Evolutionary conservation across 2,888 invertebrate species (phyloP).

Genomic region (Pristionchus maxplancki): DNA sequence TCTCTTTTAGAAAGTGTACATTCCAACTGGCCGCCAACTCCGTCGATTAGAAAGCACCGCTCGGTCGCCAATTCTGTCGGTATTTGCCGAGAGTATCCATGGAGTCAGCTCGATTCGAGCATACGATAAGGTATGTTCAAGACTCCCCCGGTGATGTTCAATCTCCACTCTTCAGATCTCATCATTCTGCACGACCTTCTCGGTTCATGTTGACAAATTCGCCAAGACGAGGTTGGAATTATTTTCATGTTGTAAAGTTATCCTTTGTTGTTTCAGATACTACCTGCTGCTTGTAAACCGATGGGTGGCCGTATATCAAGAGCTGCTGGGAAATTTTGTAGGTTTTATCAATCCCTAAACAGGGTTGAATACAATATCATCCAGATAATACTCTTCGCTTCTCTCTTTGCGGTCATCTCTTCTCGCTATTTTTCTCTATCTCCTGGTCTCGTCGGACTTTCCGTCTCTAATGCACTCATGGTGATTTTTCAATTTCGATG

Average conservation of each 20-base stretch:
- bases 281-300: constrained; percentile 64
- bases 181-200: constrained; percentile 51
- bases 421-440: constrained; percentile 78
- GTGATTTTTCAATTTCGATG: constrained; percentile 7
- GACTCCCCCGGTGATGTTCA: background rate
- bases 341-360: background rate
- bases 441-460: constrained; percentile 81
- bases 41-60: constrained; percentile 94
- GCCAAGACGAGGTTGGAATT: constrained; percentile 27
- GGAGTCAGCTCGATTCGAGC: constrained; percentile 77
- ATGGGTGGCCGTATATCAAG: constrained; percentile 94
- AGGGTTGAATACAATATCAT: background rate
- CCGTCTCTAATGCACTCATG: constrained; percentile 79
- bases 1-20: constrained; percentile 87
- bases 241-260: background rate
- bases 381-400: constrained; percentile 87
- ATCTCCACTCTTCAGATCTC: constrained; percentile 57
- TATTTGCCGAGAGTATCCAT: constrained; percentile 94
- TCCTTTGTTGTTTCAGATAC: constrained; percentile 61
- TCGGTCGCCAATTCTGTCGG: constrained; percentile 95
- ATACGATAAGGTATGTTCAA: constrained; percentile 59
- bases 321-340: constrained; percentile 92
- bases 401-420: constrained; percentile 88
- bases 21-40: constrained; percentile 92
- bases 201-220: constrained; percentile 55